These are phyloP conservation scores for Otolemur garnettii DNA, from an alignment of 2,113 vertebrate species.

Conservation along the genomic window DNA sequence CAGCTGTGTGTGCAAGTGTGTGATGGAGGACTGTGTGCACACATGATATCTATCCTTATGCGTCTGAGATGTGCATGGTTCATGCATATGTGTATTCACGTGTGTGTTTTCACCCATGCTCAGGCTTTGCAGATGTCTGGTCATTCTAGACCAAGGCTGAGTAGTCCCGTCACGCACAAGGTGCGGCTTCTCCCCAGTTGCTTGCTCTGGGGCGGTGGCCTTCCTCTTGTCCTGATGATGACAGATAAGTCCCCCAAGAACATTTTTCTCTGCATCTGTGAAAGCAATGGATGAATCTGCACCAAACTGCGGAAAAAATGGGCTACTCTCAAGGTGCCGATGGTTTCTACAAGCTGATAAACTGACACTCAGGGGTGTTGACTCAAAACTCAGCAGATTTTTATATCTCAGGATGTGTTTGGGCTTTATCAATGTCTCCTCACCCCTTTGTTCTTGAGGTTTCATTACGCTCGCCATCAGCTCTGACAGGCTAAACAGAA, in stretches of 20 bases:
- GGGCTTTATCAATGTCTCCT: conserved; percentile 74
- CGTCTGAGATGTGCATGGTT: too few species aligned
- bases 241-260: not conserved
- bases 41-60: too few species aligned
- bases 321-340: not conserved
- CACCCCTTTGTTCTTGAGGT: conserved; percentile 74
- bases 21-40: not conserved
- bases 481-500: conserved; percentile 80
- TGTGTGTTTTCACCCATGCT: not conserved
- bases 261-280: conserved; percentile 1
- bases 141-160: not conserved
- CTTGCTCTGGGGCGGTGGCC: not conserved
- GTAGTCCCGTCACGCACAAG: not conserved
- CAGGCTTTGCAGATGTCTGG: not conserved
- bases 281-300: not conserved
- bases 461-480: conserved; percentile 68
- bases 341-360: conserved; percentile 50
- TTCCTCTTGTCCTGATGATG: not conserved
- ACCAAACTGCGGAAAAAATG: not conserved
- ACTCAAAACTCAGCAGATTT: conserved; percentile 72
- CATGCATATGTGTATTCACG: too few species aligned
- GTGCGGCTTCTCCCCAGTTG: not conserved
- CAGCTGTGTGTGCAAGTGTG: not conserved
- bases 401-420: conserved; percentile 30
- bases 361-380: conserved; percentile 37